These are phyloP conservation scores for Phyllopteryx taeniolatus DNA, from an alignment of 2,113 vertebrate genomes.

Conservation along the genomic window DNA sequence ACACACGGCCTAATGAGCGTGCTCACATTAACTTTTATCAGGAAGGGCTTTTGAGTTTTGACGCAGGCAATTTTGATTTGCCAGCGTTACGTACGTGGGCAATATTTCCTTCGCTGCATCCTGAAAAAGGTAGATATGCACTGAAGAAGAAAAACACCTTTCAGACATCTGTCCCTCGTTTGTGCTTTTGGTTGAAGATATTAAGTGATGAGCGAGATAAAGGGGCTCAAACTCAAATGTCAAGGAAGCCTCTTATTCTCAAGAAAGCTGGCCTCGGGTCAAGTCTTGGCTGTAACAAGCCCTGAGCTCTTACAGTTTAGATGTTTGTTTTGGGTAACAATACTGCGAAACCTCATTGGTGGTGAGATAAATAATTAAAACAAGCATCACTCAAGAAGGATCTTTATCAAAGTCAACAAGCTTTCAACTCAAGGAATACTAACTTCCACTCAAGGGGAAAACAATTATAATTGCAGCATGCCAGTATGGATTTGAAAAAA, in stretches of 20 bases:
- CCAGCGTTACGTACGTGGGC: too few relatives aligned
- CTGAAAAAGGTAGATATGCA: too few relatives aligned
- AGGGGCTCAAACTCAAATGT: conserved; percentile 51
- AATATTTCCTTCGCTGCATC: too few relatives aligned
- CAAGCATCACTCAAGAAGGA: too few relatives aligned
- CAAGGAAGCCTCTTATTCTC: conserved; percentile 43
- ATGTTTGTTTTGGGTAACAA: conserved; percentile 63
- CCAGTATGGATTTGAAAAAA: too few relatives aligned
- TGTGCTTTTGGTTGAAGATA: conserved; percentile 62
- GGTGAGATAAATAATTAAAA: neutral
- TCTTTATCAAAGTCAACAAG: too few relatives aligned
- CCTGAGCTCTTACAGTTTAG: conserved; percentile 49
- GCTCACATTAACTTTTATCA: too few relatives aligned
- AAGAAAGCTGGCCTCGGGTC: conserved; percentile 45
- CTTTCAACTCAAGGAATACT: too few relatives aligned
- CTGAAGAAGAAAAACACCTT: neutral
- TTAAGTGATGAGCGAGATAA: conserved; percentile 50
- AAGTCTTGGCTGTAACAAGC: conserved; percentile 58
- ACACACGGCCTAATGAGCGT: too few relatives aligned
- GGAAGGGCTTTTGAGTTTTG: too few relatives aligned
- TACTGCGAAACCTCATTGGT: conserved; percentile 47
- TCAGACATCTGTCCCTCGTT: conserved; percentile 34
- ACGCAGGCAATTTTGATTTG: too few relatives aligned
- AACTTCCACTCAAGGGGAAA: neutral
- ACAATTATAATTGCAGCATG: neutral